Conservation (phyloP, 2,797 vertebrate species). For the Apodemus agrarius region DNA sequence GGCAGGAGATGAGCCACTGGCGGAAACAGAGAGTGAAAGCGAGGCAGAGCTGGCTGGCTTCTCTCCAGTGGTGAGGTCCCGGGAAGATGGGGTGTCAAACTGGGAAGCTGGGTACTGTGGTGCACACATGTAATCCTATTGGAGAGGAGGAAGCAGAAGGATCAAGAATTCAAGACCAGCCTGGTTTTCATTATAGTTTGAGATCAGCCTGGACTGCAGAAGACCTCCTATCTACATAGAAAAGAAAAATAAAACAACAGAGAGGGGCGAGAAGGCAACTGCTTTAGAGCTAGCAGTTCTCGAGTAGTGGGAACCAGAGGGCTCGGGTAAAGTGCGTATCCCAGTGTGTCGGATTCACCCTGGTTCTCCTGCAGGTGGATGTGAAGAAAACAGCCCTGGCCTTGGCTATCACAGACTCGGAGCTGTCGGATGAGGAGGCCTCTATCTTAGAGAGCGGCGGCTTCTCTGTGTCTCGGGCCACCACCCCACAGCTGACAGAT, state of each 20-base stretch:
- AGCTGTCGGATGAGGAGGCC: slow-evolving; percentile 97
- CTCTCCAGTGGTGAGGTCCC: slow-evolving; percentile 91
- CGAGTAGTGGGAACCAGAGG: slow-evolving; percentile 72
- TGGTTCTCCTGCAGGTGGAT: slow-evolving; percentile 91
- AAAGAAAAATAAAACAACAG: not conserved
- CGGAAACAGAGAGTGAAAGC: slow-evolving; percentile 98
- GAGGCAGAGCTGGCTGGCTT: slow-evolving; percentile 98
- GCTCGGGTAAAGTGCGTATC: not conserved
- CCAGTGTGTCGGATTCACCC: not conserved
- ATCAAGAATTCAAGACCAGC: not conserved
- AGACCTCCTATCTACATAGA: not conserved
- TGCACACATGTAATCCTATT: not conserved
- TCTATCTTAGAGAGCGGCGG: slow-evolving; percentile 98
- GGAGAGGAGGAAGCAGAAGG: not conserved
- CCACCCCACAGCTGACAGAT: slow-evolving; percentile 96
- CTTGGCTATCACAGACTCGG: slow-evolving; percentile 98
- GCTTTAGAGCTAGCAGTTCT: not conserved
- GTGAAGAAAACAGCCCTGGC: slow-evolving; percentile 97
- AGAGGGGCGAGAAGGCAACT: not conserved
- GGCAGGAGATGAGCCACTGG: slow-evolving; percentile 93
- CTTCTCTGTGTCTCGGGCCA: slow-evolving; percentile 97
- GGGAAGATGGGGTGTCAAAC: not conserved
- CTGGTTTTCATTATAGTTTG: not conserved
- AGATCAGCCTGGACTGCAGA: not conserved
- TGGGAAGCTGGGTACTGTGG: not conserved